These are phyloP conservation scores for Channa maculata DNA, from an alignment of 2,113 vertebrate species.

Conservation along the genomic window DNA sequence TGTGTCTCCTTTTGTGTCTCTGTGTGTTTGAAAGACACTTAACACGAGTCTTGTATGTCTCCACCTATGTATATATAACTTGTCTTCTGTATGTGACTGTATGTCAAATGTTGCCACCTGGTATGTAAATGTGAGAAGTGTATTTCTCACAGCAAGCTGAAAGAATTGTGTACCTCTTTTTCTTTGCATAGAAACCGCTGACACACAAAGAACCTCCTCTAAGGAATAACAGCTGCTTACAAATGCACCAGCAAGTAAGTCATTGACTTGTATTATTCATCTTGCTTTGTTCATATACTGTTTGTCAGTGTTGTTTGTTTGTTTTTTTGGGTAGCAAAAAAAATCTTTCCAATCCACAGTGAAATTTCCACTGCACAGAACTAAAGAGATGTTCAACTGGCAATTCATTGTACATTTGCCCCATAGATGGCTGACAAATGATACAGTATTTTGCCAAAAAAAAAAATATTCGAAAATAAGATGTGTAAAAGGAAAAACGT, in stretches of 20 bases:
- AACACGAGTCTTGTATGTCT: no score
- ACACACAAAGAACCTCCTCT: constrained; percentile 84
- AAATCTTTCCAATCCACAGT: no score
- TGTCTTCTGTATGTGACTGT: background rate
- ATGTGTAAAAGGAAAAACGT: no score
- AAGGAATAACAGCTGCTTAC: constrained; percentile 86
- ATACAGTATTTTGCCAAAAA: no score
- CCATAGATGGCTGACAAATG: no score
- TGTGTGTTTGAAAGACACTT: no score
- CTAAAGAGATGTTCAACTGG: background rate
- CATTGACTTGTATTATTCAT: background rate
- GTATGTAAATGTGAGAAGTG: constrained; percentile 18
- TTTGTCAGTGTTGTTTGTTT: background rate
- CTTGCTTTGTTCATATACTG: background rate
- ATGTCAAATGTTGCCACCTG: constrained; percentile 50
- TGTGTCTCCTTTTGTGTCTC: no score
- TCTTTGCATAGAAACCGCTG: constrained; percentile 79
- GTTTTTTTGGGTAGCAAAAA: no score
- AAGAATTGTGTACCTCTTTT: constrained; percentile 39
- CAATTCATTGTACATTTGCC: no score
- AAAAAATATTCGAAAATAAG: no score
- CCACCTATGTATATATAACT: no score
- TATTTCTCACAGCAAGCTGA: constrained; percentile 52
- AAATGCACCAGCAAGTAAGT: constrained; percentile 87
- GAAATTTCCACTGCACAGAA: background rate